phyloP scores from a whole-genome alignment of 2,113 vertebrate species.

The Oreochromis niloticus region DNA sequence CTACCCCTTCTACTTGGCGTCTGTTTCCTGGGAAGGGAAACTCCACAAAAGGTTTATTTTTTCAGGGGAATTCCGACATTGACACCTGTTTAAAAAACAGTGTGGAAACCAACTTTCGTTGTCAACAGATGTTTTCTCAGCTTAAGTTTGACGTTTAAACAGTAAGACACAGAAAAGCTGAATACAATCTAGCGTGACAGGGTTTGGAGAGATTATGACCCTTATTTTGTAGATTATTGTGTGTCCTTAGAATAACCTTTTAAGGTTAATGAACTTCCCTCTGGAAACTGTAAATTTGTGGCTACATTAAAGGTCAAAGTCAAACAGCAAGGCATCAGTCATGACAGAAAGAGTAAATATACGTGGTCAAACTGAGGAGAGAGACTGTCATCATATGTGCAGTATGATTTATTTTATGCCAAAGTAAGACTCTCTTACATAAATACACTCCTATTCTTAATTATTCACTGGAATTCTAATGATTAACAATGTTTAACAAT shows the following conservation, averaged over 20 bases:
- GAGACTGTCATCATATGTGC: neutral
- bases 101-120: neutral
- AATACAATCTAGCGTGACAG: neutral
- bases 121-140: neutral
- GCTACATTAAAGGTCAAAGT: neutral
- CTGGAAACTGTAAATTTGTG: neutral
- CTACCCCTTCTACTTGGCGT: neutral
- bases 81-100: neutral
- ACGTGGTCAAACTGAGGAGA: rapidly evolving
- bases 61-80: neutral
- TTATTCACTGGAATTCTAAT: neutral
- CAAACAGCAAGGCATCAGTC: neutral
- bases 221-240: neutral
- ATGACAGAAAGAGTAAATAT: neutral
- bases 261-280: neutral
- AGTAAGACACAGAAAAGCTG: neutral
- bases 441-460: neutral
- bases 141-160: neutral
- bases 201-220: neutral
- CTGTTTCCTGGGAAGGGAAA: neutral
- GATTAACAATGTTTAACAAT: neutral
- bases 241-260: neutral
- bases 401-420: neutral
- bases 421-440: neutral
- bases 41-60: neutral